Conservation (phyloP, 2,797 vertebrate genomes). For the Masticophis lateralis region DNA sequence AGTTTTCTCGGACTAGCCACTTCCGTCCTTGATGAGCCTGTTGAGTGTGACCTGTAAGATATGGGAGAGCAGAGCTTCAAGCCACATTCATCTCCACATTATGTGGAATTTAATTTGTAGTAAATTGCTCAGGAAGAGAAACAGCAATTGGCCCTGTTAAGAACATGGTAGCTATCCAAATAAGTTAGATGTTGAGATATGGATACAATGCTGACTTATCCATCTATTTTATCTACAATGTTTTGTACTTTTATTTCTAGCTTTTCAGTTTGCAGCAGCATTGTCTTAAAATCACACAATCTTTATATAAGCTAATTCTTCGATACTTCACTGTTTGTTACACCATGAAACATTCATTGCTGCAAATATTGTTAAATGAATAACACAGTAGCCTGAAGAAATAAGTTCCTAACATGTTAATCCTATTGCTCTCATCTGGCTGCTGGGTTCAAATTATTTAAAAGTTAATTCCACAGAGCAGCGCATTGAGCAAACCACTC, state of each 20-base stretch:
- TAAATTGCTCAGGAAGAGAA: background rate
- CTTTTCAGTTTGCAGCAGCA: background rate
- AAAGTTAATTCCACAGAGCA: background rate
- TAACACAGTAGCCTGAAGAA: background rate
- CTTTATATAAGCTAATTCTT: background rate
- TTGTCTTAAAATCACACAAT: background rate
- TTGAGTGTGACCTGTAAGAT: background rate
- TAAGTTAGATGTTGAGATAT: background rate
- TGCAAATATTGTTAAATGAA: background rate
- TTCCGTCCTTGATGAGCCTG: background rate
- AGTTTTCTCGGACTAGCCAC: background rate
- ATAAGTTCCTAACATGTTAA: background rate
- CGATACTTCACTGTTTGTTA: background rate
- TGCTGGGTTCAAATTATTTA: background rate
- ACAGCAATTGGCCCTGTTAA: background rate
- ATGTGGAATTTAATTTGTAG: background rate
- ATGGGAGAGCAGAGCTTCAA: background rate
- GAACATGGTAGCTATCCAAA: background rate
- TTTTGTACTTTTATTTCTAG: background rate
- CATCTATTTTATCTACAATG: background rate
- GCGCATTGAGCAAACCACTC: background rate
- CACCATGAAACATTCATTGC: background rate
- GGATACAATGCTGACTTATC: background rate
- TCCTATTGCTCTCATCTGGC: background rate
- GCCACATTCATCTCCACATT: background rate